Percentiles rank a stretch among this genome's conserved stretches.
Evolutionary conservation across 2,113 vertebrate genomes (phyloP).

Genomic region (Sander vitreus): DNA sequence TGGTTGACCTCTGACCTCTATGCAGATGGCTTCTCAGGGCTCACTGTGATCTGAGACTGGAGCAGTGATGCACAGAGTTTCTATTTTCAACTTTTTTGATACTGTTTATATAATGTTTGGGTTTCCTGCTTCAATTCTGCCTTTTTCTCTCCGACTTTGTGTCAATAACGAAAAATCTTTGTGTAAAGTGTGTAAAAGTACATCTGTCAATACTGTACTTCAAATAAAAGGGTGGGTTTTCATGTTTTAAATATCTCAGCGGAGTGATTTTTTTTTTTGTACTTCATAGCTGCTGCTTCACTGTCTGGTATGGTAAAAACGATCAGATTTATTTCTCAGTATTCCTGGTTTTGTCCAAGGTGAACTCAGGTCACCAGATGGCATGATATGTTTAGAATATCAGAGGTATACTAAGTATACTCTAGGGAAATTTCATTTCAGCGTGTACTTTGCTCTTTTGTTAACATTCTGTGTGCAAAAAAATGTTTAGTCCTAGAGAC

Average conservation of each 20-base stretch:
- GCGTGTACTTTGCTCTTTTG: background rate
- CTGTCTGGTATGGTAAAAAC: background rate
- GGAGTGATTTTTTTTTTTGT: slow-evolving; percentile 1
- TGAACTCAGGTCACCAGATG: too few relatives aligned
- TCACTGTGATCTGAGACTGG: slow-evolving; percentile 22
- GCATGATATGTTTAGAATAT: too few relatives aligned
- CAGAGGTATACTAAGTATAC: too few relatives aligned
- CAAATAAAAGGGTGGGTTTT: slow-evolving; percentile 52
- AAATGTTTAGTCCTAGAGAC: background rate
- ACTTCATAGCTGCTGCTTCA: background rate
- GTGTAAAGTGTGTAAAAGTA: slow-evolving; percentile 1
- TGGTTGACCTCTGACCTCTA: slow-evolving; percentile 32
- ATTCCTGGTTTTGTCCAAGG: background rate
- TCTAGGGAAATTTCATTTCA: background rate
- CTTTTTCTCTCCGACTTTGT: slow-evolving; percentile 14
- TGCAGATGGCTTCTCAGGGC: slow-evolving; percentile 49
- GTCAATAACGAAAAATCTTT: slow-evolving; percentile 20
- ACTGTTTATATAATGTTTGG: slow-evolving; percentile 28
- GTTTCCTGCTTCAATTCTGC: slow-evolving; percentile 24
- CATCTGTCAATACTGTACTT: background rate
- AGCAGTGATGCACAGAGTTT: slow-evolving; percentile 15
- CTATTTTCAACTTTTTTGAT: slow-evolving; percentile 52
- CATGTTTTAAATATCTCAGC: slow-evolving; percentile 34
- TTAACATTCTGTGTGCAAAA: background rate
- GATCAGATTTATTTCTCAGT: background rate